These are phyloP conservation scores for Icerya purchasi DNA, from an alignment of 2,888 invertebrate species.

Conservation along the genomic window DNA sequence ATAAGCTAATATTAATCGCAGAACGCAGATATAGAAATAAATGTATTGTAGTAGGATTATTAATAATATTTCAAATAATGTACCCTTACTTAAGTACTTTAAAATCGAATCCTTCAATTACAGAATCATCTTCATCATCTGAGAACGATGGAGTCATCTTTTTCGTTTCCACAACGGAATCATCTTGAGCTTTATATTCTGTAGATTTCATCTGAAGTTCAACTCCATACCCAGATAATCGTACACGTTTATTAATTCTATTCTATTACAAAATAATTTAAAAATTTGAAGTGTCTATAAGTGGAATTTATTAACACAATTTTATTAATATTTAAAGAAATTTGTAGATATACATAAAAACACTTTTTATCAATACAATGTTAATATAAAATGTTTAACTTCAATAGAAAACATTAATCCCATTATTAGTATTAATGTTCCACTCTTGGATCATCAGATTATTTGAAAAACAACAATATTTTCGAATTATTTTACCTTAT, in stretches of 20 bases:
- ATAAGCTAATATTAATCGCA: too few relatives aligned
- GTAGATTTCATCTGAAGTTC: constrained; percentile 97
- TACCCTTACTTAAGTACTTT: constrained; percentile 58
- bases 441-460: too few relatives aligned
- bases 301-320: neutral
- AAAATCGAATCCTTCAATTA: constrained; percentile 78
- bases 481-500: too few relatives aligned
- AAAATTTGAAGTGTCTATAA: neutral
- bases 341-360: too few relatives aligned
- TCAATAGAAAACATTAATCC: too few relatives aligned
- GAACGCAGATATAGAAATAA: too few relatives aligned
- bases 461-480: too few relatives aligned
- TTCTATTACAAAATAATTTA: constrained; percentile 22
- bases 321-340: neutral
- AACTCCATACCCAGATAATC: constrained; percentile 91
- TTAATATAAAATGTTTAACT: too few relatives aligned
- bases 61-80: too few relatives aligned
- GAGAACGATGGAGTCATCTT: constrained; percentile 28
- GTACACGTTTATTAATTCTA: constrained; percentile 33
- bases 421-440: too few relatives aligned
- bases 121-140: constrained; percentile 32
- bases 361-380: too few relatives aligned
- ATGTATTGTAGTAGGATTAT: too few relatives aligned
- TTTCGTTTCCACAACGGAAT: constrained; percentile 39
- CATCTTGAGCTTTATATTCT: constrained; percentile 86